phyloP scores from a whole-genome alignment of 2,113 vertebrate genomes.

The Erythrocercus mccallii region DNA sequence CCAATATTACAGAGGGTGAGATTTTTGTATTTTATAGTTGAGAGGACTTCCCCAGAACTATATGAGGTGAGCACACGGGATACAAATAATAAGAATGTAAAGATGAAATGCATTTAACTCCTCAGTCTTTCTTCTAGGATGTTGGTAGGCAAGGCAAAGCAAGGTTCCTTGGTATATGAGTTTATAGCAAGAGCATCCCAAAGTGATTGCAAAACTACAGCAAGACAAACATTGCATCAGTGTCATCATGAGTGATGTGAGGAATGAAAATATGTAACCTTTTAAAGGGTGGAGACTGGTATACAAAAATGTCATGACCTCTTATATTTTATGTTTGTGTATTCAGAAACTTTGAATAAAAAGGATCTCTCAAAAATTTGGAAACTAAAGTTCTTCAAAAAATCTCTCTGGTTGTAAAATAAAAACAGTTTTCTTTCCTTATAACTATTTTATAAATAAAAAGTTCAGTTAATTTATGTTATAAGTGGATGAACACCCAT shows the following conservation, averaged over 20 bases:
- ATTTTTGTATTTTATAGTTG: background rate
- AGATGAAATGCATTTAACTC: background rate
- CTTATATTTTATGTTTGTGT: background rate
- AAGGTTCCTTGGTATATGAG: background rate
- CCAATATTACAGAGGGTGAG: accelerated
- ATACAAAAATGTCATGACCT: background rate
- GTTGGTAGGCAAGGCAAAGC: background rate
- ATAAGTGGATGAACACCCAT: background rate
- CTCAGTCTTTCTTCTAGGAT: background rate
- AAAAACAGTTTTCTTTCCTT: background rate
- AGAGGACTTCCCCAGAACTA: background rate
- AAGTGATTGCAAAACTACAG: background rate
- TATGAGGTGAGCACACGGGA: background rate
- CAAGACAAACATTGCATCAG: background rate
- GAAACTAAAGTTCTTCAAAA: background rate
- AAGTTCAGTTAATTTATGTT: background rate
- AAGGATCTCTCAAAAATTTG: background rate
- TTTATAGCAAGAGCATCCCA: background rate
- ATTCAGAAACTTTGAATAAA: background rate
- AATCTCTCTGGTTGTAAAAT: background rate
- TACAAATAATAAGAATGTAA: background rate
- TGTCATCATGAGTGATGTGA: background rate
- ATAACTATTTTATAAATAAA: background rate
- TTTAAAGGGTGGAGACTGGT: background rate
- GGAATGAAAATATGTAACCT: background rate